Base-by-base conservation (phyloP, 1,140 invertebrate genomes). In the Rhagoletis zephyria region DNA sequence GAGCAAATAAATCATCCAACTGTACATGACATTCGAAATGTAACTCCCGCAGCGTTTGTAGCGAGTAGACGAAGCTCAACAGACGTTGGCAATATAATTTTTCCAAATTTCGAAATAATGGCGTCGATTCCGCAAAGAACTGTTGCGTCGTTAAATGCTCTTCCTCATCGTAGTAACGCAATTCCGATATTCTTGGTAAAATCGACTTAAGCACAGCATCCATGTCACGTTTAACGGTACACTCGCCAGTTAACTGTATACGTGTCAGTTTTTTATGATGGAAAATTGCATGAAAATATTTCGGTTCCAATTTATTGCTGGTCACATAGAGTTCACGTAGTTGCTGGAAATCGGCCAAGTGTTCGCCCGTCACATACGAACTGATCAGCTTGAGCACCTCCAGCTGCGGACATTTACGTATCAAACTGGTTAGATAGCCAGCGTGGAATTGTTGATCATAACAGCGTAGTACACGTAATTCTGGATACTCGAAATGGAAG, bases 271-370 rank as follows among this genome's bases (percentile, higher is more conserved):
- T 81, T 6, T 12, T 42, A 16, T 59, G 19, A 0, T 42, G 3
- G 0, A 81, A 81, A 19, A 81, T 51, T 2, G 6, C n/a, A 7
- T 19, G n/a, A 19, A 81, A 19, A 51, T 56, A 48, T 16, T 9
- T 56, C 1, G 74, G 10, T 30, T 59, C 74, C 4, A 81, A 3
- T 74, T 12, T 74, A 56, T 81, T 86, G 30, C 90, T 90, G 7
- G 87, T 89, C 4, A 90, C 88, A 60, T 89, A 90, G 2, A 92
- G 89, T 81, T 92, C 90, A 6, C 87, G 88, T 3, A 92, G 87
- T 65, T 88, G 91, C 6, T 42, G 70, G 6, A 90, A 89, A 14
- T 90, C 89, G 1, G 59, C 61, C 6, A 85, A 61, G 59, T 87
- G 40, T 16, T 59, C 59, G 12, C 74, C 60, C 1, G 77, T 51